A percentile compares a stretch with the other conserved stretches of the same genome.
Evolutionary conservation across 2,113 vertebrate species (phyloP).

Genomic region (Macheiramphus alcinus): DNA sequence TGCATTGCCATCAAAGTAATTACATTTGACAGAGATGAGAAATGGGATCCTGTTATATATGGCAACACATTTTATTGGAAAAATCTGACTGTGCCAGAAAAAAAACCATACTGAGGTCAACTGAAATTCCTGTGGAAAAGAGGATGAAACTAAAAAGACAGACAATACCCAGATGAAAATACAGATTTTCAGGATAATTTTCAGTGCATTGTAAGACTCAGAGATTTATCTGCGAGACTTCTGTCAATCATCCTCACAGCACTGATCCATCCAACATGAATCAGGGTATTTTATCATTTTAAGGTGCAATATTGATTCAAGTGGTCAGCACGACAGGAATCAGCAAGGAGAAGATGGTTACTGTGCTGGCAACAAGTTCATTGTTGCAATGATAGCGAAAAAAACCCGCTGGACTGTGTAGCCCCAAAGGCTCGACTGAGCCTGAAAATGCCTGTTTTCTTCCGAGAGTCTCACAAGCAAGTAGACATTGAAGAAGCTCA

Average conservation of each 20-base stretch:
- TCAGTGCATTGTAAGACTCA: background rate
- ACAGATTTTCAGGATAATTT: background rate
- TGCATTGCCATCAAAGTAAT: background rate
- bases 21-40: constrained; percentile 13
- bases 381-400: background rate
- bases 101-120: background rate
- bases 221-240: background rate
- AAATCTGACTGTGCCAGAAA: background rate
- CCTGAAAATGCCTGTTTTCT: background rate
- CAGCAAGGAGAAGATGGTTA: background rate
- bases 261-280: background rate
- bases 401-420: background rate
- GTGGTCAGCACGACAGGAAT: background rate
- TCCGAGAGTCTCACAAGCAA: background rate
- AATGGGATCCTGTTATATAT: background rate
- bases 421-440: background rate
- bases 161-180: background rate
- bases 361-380: background rate
- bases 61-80: background rate
- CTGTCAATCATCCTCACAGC: background rate
- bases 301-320: background rate
- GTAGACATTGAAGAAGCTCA: background rate
- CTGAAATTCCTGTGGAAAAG: background rate
- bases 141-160: background rate
- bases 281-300: background rate